These are phyloP conservation scores for Apodemia duryi DNA, from an alignment of 2,888 invertebrate genomes.

Conservation along the genomic window DNA sequence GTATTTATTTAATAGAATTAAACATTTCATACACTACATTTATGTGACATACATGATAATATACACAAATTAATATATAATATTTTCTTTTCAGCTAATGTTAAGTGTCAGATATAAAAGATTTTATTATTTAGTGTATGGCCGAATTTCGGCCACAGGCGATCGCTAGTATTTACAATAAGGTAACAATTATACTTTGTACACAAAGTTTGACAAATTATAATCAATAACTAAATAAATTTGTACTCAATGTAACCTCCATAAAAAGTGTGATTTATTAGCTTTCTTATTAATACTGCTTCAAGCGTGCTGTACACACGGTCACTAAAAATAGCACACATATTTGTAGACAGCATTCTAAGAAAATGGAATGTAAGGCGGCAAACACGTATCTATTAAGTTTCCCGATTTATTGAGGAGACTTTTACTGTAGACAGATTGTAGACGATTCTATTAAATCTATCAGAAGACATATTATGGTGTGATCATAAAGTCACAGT, in stretches of 20 bases:
- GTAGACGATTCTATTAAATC: neutral
- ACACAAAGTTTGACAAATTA: neutral
- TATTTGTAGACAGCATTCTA: constrained; percentile 8
- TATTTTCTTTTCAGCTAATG: too few relatives aligned
- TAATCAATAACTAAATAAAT: constrained; percentile 15
- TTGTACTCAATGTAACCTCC: constrained; percentile 17
- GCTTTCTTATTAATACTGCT: constrained; percentile 48
- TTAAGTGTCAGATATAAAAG: too few relatives aligned
- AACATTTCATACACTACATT: too few relatives aligned
- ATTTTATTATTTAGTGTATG: too few relatives aligned
- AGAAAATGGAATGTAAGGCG: neutral
- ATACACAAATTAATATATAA: too few relatives aligned
- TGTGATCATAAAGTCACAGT: neutral
- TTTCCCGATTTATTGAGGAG: constrained; percentile 5
- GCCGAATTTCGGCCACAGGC: too few relatives aligned
- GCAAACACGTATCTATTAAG: neutral
- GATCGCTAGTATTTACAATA: neutral
- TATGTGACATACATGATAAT: too few relatives aligned
- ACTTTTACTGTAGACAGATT: neutral
- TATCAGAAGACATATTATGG: neutral
- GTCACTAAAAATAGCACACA: constrained; percentile 27
- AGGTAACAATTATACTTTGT: neutral
- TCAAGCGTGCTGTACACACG: constrained; percentile 37
- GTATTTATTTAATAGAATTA: too few relatives aligned
- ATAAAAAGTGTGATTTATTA: constrained; percentile 51